Conservation (phyloP, 1,140 invertebrate species). For the Drosophila takahashii region DNA sequence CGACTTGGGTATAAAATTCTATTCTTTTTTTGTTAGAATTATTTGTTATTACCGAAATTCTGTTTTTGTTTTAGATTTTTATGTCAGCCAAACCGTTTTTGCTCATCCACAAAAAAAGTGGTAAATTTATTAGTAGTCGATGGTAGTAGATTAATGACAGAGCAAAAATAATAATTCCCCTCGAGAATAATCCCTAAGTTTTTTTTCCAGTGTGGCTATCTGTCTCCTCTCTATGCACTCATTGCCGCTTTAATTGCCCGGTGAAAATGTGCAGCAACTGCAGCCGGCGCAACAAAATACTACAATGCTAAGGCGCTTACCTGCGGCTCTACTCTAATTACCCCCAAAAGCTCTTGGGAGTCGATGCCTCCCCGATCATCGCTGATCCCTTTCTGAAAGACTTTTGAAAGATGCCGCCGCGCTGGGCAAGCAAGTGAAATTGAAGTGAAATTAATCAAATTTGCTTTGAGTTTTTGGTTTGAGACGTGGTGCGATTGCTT, state of each 20-base stretch:
- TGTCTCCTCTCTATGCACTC: conserved; percentile 55
- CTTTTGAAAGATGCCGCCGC: conserved; percentile 48
- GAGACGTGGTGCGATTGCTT: conserved; percentile 20
- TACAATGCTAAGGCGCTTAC: conserved; percentile 47
- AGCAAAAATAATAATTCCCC: too few relatives aligned
- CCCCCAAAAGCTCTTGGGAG: conserved; percentile 32
- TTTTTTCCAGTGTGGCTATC: conserved; percentile 8
- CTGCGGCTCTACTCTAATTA: conserved; percentile 57
- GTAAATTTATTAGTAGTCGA: too few relatives aligned
- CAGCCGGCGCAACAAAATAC: conserved; percentile 8
- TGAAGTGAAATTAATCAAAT: conserved; percentile 57
- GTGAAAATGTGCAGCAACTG: conserved; percentile 56
- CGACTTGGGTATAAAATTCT: too few relatives aligned
- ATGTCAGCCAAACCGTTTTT: too few relatives aligned
- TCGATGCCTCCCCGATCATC: conserved; percentile 40
- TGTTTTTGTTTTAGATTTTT: too few relatives aligned
- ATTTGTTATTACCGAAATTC: too few relatives aligned
- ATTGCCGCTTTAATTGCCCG: conserved; percentile 60
- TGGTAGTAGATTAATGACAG: too few relatives aligned
- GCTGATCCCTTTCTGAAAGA: conserved; percentile 39
- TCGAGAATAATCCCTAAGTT: not conserved
- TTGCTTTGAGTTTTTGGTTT: conserved; percentile 34
- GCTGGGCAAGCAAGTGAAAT: conserved; percentile 48
- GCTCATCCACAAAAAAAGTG: too few relatives aligned
- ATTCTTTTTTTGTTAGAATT: too few relatives aligned